These are phyloP conservation scores for Cetoscarus ocellatus DNA, from an alignment of 2,797 vertebrate genomes.

Conservation along the genomic window DNA sequence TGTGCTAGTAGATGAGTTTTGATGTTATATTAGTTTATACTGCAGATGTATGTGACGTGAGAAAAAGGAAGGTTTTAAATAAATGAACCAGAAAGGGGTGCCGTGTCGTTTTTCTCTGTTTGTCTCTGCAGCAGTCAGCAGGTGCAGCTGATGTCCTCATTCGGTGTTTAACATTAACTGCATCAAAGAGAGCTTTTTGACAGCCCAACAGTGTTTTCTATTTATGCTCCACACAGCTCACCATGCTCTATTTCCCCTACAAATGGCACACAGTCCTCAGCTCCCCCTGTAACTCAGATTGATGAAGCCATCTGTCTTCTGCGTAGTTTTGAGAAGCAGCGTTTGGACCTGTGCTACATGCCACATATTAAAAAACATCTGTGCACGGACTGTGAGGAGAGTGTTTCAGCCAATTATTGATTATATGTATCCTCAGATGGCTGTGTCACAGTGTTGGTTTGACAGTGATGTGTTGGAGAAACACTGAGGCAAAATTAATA, in stretches of 20 bases:
- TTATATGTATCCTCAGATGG: no score
- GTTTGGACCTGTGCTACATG: not conserved
- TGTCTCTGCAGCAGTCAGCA: conserved; percentile 29
- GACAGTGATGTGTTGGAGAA: not conserved
- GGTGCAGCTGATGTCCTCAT: conserved; percentile 32
- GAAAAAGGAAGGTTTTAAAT: not conserved
- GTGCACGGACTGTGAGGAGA: conserved; percentile 3
- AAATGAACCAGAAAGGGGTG: conserved; percentile 2
- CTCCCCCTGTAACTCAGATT: conserved; percentile 42
- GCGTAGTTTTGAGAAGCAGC: conserved; percentile 11
- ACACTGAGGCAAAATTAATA: not conserved
- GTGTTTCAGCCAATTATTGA: not conserved
- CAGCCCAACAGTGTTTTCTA: conserved; percentile 40
- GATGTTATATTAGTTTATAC: no score
- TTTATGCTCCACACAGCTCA: conserved; percentile 30
- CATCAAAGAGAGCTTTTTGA: conserved; percentile 39
- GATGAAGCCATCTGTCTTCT: conserved; percentile 65
- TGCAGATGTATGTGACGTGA: not conserved
- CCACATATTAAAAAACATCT: conserved; percentile 24
- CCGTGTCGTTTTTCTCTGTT: not conserved
- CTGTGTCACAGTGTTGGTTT: not conserved
- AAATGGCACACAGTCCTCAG: conserved; percentile 35
- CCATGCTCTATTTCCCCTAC: conserved; percentile 52
- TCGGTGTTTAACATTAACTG: conserved; percentile 27
- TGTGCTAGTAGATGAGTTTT: no score